Base-by-base conservation (phyloP, 2,113 vertebrate species). In the Ictalurus punctatus region DNA sequence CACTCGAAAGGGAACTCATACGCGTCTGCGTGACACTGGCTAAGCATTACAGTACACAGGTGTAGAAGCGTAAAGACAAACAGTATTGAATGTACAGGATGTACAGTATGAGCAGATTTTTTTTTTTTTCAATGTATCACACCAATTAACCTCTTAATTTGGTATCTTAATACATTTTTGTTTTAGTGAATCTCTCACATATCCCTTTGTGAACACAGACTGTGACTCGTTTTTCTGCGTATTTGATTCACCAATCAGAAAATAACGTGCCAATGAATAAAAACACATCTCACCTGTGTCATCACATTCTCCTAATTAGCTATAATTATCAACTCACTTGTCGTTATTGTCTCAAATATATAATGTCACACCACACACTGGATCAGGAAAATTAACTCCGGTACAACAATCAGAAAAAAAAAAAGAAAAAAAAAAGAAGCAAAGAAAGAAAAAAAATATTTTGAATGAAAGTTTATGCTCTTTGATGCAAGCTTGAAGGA, bases 291-390 rank as follows among this genome's bases (percentile, higher is more conserved):
- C 34, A 4, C 5, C 81, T 63, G 30, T 83, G 58, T 63, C 56
- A 83, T 40, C 81, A 83, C 21, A 40, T 82, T 82, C 56, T 34
- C 56, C 56, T 83, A 63, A 83, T 83, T 83, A 63, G 30, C 34
- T 37, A 14, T 83, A 83, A 83, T 83, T 63, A 83, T 83, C 34
- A n/a, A 83, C 12, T 83, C 58, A 40, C 10, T 83, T 83, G 56
- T 83, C 4, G 30, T 61, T 83, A 61, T 40, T 25, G n/a, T 37
- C 34, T 83, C 13, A 14, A 6, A 61, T 63, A 83, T 44, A 63
- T 63, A 83, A 27, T 9, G 5, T 8, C 23, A 40, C 34, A 63
- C 4, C 23, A 40, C 34, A 63, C 4, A 27, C 12, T 65, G 59
- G 34, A 3, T 58, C 13, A 81, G 19, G 13, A 83, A 59, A 83